Evolutionary conservation across 2,113 vertebrate species (phyloP).

Genomic region (Acinonyx jubatus): DNA sequence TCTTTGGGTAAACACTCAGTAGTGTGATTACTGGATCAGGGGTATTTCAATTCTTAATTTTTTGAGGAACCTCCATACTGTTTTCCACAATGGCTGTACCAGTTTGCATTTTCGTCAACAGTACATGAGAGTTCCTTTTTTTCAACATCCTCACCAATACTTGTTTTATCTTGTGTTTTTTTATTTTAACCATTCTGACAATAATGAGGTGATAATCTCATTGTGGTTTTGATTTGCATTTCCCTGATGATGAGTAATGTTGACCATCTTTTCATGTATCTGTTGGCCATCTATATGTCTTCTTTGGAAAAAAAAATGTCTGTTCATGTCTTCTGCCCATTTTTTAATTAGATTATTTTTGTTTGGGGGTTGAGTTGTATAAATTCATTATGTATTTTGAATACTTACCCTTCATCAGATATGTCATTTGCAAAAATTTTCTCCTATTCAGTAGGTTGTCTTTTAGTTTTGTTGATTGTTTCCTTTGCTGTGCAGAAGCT

Average conservation of each 20-base stretch:
- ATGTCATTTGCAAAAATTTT: neutral
- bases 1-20: neutral
- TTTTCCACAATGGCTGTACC: neutral
- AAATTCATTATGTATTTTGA: neutral
- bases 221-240: neutral
- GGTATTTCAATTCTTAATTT: neutral
- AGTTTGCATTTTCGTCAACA: neutral
- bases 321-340: neutral
- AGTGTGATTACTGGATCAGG: neutral
- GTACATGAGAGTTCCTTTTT: neutral
- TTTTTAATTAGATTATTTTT: neutral
- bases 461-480: neutral
- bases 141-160: neutral
- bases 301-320: neutral
- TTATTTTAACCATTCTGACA: neutral
- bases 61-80: neutral
- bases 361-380: neutral
- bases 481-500: neutral
- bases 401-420: neutral
- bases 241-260: neutral
- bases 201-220: neutral
- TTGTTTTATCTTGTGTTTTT: neutral
- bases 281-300: neutral
- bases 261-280: neutral
- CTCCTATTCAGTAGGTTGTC: neutral